Conservation (phyloP, 2,888 invertebrate species). For the Drosophila peninsularis region DNA sequence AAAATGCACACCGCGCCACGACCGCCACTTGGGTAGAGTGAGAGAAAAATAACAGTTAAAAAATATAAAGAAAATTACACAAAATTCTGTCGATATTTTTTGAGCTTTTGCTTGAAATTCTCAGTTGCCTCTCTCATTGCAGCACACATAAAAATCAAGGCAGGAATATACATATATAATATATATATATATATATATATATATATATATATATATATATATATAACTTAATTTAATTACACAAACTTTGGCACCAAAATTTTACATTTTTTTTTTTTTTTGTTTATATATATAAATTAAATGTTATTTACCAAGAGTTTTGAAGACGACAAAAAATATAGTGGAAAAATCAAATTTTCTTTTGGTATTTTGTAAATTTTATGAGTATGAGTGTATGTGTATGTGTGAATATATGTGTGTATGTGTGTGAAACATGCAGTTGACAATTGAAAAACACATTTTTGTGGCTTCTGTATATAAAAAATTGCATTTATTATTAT, state of each 20-base stretch:
- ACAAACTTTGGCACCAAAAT: slow-evolving; percentile 57
- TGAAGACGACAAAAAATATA: slow-evolving; percentile 24
- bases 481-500: slow-evolving; percentile 68
- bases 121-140: not conserved
- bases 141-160: slow-evolving; percentile 37
- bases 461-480: slow-evolving; percentile 69
- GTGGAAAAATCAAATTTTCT: slow-evolving; percentile 9
- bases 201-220: slow-evolving; percentile 3
- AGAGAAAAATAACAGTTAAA: not conserved
- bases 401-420: not conserved
- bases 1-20: slow-evolving; percentile 56
- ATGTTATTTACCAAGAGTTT: slow-evolving; percentile 75
- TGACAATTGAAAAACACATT: slow-evolving; percentile 71
- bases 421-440: slow-evolving; percentile 46
- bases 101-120: not conserved
- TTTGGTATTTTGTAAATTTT: slow-evolving; percentile 1
- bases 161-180: not conserved
- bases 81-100: slow-evolving; percentile 12
- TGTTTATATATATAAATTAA: slow-evolving; percentile 35
- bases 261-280: slow-evolving; percentile 43
- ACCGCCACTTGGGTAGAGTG: slow-evolving; percentile 35
- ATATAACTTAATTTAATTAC: slow-evolving; percentile 49
- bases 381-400: not conserved
- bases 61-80: slow-evolving; percentile 25
- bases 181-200: not conserved